Evolutionary conservation across 1,140 invertebrate species (phyloP).

Genomic region (Brachionus asplanchnoidis): DNA sequence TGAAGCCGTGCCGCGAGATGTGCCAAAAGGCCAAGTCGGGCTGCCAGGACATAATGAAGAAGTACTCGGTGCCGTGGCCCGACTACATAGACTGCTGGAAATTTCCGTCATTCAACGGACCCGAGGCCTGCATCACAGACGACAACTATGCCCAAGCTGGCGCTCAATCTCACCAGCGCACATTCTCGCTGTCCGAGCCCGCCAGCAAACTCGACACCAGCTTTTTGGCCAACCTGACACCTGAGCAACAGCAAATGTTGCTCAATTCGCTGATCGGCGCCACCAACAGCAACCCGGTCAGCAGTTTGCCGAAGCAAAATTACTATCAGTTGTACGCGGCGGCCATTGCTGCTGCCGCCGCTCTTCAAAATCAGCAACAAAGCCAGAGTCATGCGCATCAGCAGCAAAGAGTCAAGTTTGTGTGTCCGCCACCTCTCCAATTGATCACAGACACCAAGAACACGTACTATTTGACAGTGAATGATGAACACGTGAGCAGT

Average conservation of each 20-base stretch:
- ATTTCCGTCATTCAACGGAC: constrained; percentile 66
- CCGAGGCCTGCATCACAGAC: constrained; percentile 73
- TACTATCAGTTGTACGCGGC: constrained; percentile 15
- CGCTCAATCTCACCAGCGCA: constrained; percentile 41
- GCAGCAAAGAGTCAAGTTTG: constrained; percentile 36
- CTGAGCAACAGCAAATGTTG: constrained; percentile 16
- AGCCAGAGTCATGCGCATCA: not conserved
- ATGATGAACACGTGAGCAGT: constrained; percentile 57
- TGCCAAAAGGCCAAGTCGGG: constrained; percentile 79
- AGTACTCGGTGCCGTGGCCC: constrained; percentile 90
- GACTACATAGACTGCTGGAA: constrained; percentile 81
- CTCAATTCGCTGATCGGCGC: constrained; percentile 11
- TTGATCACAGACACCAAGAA: constrained; percentile 35
- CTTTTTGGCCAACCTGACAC: not conserved
- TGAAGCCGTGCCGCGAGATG: constrained; percentile 57
- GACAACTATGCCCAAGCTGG: constrained; percentile 65
- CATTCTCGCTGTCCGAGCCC: constrained; percentile 15
- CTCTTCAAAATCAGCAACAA: constrained; percentile 1
- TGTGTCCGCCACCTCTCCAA: not conserved
- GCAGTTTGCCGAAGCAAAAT: not conserved
- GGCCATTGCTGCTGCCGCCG: not conserved
- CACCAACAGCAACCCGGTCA: not conserved
- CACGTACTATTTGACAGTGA: constrained; percentile 39
- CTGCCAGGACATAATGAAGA: constrained; percentile 84
- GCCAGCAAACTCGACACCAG: not conserved